Evolutionary conservation across 1,140 invertebrate species (phyloP), one percentile per base, ranked within the genome.

Genomic region (Copidosoma floridanum): DNA sequence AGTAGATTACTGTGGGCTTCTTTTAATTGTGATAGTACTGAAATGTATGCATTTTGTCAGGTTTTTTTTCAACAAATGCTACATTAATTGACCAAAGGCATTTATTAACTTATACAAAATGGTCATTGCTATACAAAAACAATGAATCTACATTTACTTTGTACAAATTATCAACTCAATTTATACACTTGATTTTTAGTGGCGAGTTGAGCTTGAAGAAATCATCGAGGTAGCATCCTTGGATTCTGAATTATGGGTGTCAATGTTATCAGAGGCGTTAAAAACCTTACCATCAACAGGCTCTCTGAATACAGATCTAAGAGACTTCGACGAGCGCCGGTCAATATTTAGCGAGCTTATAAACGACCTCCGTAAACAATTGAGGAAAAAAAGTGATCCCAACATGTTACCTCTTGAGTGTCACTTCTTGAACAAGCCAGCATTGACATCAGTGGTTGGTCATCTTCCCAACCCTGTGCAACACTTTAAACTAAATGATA

Each of bases 161-260:
- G n/a, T n/a, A n/a, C n/a, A n/a, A n/a, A n/a, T n/a, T n/a, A n/a
- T n/a, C n/a, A n/a, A n/a, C n/a, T n/a, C n/a, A n/a, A n/a, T n/a
- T n/a, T n/a, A n/a, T n/a, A n/a, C n/a, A n/a, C n/a, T n/a, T 56
- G 46, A 43, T 84, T 65, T 57, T 76, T 87, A 98, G 95, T 98
- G 95, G 95, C 86, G 88, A 78, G 82, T 84, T 67, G 94, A 98
- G 76, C 76, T 98, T 67, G 93, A 97, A 73, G 93, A 96, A 72
- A 96, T 98, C 56, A 85, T 98, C 68, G 91, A 95, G 76, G 88
- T 96, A 59, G 95, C 94, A 12, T 86, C 88, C 8, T 83, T 91
- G 61, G 95, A 98, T 78, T 91, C 90, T 43, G 96, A 98, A 75
- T 85, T 95, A 62, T 98, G 96, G 96, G 95, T 98, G 11, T 92